Conservation (phyloP, 2,888 invertebrate genomes). For the Thymelicus acteon region DNA sequence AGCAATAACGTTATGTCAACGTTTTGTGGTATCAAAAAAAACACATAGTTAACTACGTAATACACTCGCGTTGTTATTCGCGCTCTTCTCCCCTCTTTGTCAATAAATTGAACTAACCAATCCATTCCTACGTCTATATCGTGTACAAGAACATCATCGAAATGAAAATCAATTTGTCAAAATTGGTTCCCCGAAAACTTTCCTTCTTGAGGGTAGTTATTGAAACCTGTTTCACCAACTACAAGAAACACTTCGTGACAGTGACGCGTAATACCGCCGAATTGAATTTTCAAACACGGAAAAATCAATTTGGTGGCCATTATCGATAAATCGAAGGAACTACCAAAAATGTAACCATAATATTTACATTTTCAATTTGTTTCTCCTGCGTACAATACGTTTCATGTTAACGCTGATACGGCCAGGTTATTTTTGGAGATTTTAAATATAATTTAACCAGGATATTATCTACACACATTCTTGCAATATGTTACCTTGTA, state of each 20-base stretch:
- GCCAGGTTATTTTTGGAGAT: no score
- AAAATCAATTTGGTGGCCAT: conserved; percentile 17
- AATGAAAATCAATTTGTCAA: conserved; percentile 24
- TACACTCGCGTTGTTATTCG: no score
- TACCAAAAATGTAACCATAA: background rate
- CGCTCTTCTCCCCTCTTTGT: background rate
- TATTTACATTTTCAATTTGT: conserved; percentile 4
- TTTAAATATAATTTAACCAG: no score
- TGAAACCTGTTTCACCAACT: conserved; percentile 21
- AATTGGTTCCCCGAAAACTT: conserved; percentile 9
- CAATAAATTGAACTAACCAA: background rate
- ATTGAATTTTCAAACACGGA: conserved; percentile 25
- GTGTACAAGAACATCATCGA: conserved; percentile 1
- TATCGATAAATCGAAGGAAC: conserved; percentile 2
- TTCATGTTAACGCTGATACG: background rate
- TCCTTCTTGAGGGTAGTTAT: conserved; percentile 12
- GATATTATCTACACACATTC: no score
- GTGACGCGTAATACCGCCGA: conserved; percentile 20
- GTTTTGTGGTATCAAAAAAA: no score
- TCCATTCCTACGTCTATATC: background rate
- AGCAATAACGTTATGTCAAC: no score
- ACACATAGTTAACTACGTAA: no score
- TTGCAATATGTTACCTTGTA: no score
- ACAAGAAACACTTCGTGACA: conserved; percentile 25
- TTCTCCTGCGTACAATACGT: background rate